Base-by-base conservation (phyloP, 2,888 invertebrate species). In the Pilophorus perplexus region DNA sequence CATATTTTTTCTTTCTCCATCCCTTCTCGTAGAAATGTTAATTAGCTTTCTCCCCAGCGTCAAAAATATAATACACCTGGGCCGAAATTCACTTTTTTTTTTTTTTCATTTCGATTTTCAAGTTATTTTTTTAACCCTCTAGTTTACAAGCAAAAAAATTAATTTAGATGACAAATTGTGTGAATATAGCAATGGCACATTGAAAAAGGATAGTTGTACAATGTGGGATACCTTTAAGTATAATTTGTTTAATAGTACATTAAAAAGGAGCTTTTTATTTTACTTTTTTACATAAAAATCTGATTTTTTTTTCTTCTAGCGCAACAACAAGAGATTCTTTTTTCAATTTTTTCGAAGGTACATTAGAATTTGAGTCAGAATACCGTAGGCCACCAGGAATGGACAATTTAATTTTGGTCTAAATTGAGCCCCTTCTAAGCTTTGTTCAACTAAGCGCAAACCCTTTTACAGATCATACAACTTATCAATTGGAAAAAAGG, bases 131-230 rank as follows among this genome's bases (percentile, higher is more conserved):
- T n/a, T n/a, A n/a, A n/a, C n/a, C n/a, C n/a, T 33, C 55, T 55
- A 55, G 54, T 37, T 50, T 27, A 25, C 16, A 64, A 50, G 40
- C 52, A 33, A 64, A 52, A 59, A 50, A 38, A 50, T 18, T 16
- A 64, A 64, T 64, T 52, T 50, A 64, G 52, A 52, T 27, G 52
- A 52, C 64, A 28, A 62, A 52, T 52, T 38, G 52, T 38, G 50
- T 64, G 25, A 64, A 27, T 46, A 62, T 62, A 62, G 62, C 46
- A 50, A 64, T 64, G 64, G 64, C 64, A 64, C 64, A 64, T 64
- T 64, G 50, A 64, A 64, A 64, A 50, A 64, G 52, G 52, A 52
- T 33, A 64, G 40, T 46, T 46, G 62, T 46, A 62, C 62, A 33
- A 62, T 44, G 62, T 48, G 62, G 62, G 16, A n/a, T n/a, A n/a